phyloP scores from a whole-genome alignment of 2,113 vertebrate species.

The Gopherus flavomarginatus region DNA sequence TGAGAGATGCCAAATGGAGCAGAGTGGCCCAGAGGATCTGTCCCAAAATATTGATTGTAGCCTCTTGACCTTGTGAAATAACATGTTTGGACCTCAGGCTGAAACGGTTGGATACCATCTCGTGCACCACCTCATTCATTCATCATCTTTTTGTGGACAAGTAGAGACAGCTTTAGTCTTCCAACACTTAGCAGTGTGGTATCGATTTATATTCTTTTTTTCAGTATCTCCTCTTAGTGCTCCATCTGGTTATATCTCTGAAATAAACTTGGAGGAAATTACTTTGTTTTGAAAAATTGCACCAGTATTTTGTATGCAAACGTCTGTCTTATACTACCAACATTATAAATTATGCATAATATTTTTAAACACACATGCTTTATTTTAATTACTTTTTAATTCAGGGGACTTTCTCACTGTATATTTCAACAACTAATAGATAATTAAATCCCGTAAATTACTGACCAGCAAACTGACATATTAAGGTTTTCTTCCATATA shows the following conservation, averaged over 20 bases:
- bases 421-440: background rate
- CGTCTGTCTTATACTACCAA: background rate
- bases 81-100: background rate
- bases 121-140: background rate
- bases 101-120: background rate
- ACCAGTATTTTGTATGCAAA: background rate
- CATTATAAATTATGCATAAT: background rate
- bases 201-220: background rate
- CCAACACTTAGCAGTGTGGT: background rate
- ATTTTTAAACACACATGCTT: background rate
- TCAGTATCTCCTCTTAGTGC: background rate
- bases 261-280: background rate
- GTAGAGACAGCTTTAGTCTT: background rate
- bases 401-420: background rate
- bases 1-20: background rate
- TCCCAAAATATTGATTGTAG: background rate
- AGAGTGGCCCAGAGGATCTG: background rate
- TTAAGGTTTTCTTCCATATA: background rate
- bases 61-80: background rate
- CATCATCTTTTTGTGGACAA: background rate
- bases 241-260: background rate
- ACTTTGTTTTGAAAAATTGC: background rate
- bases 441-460: background rate
- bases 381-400: background rate
- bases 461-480: background rate